Evolutionary conservation across 2,113 vertebrate genomes (phyloP), one percentile per base, ranked within the genome.

Genomic region (Stictonetta naevosa): DNA sequence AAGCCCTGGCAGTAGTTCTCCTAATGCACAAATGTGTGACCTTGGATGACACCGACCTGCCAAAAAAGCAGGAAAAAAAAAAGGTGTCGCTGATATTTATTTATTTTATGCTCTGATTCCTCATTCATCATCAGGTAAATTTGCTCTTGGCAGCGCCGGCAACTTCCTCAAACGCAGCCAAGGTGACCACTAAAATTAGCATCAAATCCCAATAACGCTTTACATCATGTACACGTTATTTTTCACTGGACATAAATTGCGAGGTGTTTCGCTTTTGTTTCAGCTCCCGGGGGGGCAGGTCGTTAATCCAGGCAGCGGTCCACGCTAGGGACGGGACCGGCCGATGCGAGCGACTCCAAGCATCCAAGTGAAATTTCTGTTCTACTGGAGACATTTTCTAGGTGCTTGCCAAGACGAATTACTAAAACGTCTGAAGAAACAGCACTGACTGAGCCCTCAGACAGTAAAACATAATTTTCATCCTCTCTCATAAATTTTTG

Each of bases 171-270:
- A 64, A 63, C 1, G 1, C 92, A 48, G 94, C 94, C 93, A 94
- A 97, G 81, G 94, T 81, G 95, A 91, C 93, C 88, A 72, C 88
- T 86, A 83, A 90, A 92, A 96, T 95, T 72, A 97, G 94, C 90
- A 58, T 92, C 81, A 48, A 92, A 68, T 68, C 88, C 86, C 76
- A 88, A 1, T 10, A 11, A 69, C 11, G 0, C 40, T 95, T 83
- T 67, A 48, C 78, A 40, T 93, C 92, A 81, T 1, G 19, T 79
- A 19, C 83, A 83, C 34, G 7, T 59, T 79, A 64, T 86, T 91
- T 92, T 91, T 92, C 92, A 76, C 77, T 46, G 91, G 76, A 55
- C 53, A 36, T 80, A 38, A 78, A 58, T 46, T 40, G 74, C 4
- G 83, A 95, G 77, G 66, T 74, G 86, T 75, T 92, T 85, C 4